A percentile compares a stretch with the other conserved stretches of the same genome.
These are phyloP conservation scores for Aphyosemion australe DNA, from an alignment of 2,113 vertebrate genomes.

Conservation along the genomic window DNA sequence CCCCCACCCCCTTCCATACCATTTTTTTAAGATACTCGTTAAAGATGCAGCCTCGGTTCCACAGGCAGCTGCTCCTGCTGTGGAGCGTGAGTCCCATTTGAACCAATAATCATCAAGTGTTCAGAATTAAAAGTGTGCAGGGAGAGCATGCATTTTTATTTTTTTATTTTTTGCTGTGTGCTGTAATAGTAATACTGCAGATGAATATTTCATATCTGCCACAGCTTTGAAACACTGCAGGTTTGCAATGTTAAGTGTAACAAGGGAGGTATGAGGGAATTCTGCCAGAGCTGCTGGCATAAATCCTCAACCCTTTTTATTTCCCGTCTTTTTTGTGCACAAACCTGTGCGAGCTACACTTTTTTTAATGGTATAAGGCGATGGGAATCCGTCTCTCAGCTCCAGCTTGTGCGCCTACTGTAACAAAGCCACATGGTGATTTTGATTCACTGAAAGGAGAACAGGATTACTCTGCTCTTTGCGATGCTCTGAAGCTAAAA, in stretches of 20 bases:
- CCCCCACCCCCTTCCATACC: conserved; percentile 1
- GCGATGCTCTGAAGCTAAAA: conserved; percentile 12
- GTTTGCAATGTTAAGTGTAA: conserved; percentile 65
- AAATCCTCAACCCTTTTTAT: conserved; percentile 45
- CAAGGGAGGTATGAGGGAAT: conserved; percentile 61
- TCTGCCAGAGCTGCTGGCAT: conserved; percentile 53
- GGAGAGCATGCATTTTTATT: conserved; percentile 15
- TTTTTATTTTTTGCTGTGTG: conserved; percentile 39
- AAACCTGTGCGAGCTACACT: conserved; percentile 47
- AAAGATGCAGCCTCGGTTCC: conserved; percentile 63
- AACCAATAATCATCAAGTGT: conserved; percentile 75
- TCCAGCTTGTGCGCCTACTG: conserved; percentile 41
- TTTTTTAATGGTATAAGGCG: conserved; percentile 31
- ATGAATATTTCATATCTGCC: conserved; percentile 76
- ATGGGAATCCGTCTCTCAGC: conserved; percentile 36
- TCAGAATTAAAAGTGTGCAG: conserved; percentile 65
- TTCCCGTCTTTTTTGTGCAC: conserved; percentile 32
- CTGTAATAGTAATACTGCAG: conserved; percentile 72
- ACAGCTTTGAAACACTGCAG: conserved; percentile 70
- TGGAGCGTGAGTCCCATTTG: conserved; percentile 62
- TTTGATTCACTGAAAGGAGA: conserved; percentile 60
- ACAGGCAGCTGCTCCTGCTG: conserved; percentile 54
- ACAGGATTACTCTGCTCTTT: conserved; percentile 48
- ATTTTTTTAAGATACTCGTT: conserved; percentile 55
- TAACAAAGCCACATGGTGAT: conserved; percentile 69